Percentiles rank a stretch among this genome's conserved stretches.
These are phyloP conservation scores for Apodemia zela DNA, from an alignment of 2,888 invertebrate genomes.

Conservation along the genomic window DNA sequence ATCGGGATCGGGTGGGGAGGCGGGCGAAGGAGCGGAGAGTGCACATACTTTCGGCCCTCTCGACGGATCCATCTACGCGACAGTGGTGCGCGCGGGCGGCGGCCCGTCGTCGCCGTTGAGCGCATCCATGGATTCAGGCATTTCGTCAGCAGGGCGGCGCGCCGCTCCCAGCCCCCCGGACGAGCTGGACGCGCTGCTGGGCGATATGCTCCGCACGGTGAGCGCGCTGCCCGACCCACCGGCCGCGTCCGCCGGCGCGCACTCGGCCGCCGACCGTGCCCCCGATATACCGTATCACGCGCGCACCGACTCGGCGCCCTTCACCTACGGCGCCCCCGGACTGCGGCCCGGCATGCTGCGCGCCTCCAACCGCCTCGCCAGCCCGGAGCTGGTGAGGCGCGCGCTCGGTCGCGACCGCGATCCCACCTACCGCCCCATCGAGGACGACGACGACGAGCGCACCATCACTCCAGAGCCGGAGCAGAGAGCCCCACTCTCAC, in stretches of 20 bases:
- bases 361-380: slow-evolving; percentile 87
- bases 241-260: slow-evolving; percentile 32
- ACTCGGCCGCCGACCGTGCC: slow-evolving; percentile 63
- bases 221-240: slow-evolving; percentile 87
- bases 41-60: slow-evolving; percentile 90
- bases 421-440: slow-evolving; percentile 59
- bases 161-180: slow-evolving; percentile 77
- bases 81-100: slow-evolving; percentile 76
- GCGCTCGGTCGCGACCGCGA: slow-evolving; percentile 75
- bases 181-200: slow-evolving; percentile 91
- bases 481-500: slow-evolving; percentile 55
- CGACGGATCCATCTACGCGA: slow-evolving; percentile 95
- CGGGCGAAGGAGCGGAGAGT: slow-evolving; percentile 65
- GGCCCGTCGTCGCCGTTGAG: slow-evolving; percentile 86
- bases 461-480: slow-evolving; percentile 59
- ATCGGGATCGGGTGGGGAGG: slow-evolving; percentile 66
- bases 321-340: slow-evolving; percentile 89
- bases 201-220: slow-evolving; percentile 93
- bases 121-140: slow-evolving; percentile 95
- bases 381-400: slow-evolving; percentile 91
- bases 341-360: slow-evolving; percentile 83
- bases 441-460: slow-evolving; percentile 64
- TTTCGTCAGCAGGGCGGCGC: slow-evolving; percentile 86
- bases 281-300: slow-evolving; percentile 93
- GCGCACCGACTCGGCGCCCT: slow-evolving; percentile 92